phyloP scores from a whole-genome alignment of 2,888 invertebrate genomes.

The Drosophila lutescens region DNA sequence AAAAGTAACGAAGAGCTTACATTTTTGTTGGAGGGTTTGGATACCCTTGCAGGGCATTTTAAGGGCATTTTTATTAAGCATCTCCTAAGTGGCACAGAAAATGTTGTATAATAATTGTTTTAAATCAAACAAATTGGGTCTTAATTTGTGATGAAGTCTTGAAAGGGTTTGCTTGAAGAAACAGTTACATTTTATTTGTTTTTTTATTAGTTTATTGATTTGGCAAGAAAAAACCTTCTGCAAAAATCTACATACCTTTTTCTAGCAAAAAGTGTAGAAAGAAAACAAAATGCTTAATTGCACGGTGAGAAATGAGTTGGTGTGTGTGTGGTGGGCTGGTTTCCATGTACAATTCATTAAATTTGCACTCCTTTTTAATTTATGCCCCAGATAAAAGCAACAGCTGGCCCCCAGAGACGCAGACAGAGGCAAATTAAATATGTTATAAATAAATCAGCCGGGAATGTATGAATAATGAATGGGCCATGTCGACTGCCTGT shows the following conservation, averaged over 20 bases:
- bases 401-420: slow-evolving; percentile 29
- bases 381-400: slow-evolving; percentile 52
- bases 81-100: no score
- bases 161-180: not conserved
- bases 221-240: not conserved
- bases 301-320: not conserved
- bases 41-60: not conserved
- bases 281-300: slow-evolving; percentile 15
- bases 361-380: slow-evolving; percentile 49
- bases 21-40: not conserved
- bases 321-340: not conserved
- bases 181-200: no score
- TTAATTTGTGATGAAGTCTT: not conserved
- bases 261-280: not conserved
- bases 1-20: slow-evolving; percentile 11
- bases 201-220: not conserved
- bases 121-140: not conserved
- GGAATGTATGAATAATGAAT: slow-evolving; percentile 46
- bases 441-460: slow-evolving; percentile 52
- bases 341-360: slow-evolving; percentile 35
- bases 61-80: not conserved
- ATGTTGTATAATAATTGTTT: not conserved
- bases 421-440: slow-evolving; percentile 46
- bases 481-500: slow-evolving; percentile 24
- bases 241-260: not conserved